phyloP scores from a whole-genome alignment of 2,888 invertebrate genomes.

The Polyploca ridens region DNA sequence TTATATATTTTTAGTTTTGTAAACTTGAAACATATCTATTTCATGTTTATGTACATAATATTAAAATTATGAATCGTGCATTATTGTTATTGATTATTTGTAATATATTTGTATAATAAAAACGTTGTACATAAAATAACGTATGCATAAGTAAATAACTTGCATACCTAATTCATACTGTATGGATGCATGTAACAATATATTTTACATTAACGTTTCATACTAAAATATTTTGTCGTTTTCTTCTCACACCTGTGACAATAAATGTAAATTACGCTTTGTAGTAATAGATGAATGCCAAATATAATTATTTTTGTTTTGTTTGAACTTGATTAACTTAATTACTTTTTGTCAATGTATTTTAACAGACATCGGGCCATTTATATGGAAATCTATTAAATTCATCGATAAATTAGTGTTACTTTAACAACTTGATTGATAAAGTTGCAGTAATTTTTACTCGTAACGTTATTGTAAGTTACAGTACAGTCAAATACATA shows the following conservation, averaged over 20 bases:
- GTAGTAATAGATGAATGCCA: slow-evolving; percentile 77
- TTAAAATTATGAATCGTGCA: slow-evolving; percentile 52
- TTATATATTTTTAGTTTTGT: slow-evolving; percentile 29
- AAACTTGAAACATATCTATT: slow-evolving; percentile 80
- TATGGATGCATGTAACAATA: slow-evolving; percentile 15
- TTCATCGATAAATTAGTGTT: not conserved
- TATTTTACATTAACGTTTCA: slow-evolving; percentile 39
- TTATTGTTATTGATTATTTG: slow-evolving; percentile 49
- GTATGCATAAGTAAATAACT: slow-evolving; percentile 36
- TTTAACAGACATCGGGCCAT: not conserved
- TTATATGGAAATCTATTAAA: not conserved
- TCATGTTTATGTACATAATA: slow-evolving; percentile 67
- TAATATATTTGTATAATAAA: slow-evolving; percentile 61
- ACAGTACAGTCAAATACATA: no score
- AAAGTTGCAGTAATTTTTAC: not conserved
- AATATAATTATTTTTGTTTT: slow-evolving; percentile 50
- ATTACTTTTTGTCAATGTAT: slow-evolving; percentile 15
- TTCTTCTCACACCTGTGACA: slow-evolving; percentile 81
- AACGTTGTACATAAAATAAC: slow-evolving; percentile 60
- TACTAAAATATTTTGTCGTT: slow-evolving; percentile 49
- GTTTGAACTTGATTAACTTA: slow-evolving; percentile 14
- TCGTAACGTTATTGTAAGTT: no score
- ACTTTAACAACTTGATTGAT: not conserved
- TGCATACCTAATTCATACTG: slow-evolving; percentile 31
- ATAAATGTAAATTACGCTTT: slow-evolving; percentile 83